phyloP scores from a whole-genome alignment of 2,113 vertebrate species.

The Pygoscelis antarcticus region DNA sequence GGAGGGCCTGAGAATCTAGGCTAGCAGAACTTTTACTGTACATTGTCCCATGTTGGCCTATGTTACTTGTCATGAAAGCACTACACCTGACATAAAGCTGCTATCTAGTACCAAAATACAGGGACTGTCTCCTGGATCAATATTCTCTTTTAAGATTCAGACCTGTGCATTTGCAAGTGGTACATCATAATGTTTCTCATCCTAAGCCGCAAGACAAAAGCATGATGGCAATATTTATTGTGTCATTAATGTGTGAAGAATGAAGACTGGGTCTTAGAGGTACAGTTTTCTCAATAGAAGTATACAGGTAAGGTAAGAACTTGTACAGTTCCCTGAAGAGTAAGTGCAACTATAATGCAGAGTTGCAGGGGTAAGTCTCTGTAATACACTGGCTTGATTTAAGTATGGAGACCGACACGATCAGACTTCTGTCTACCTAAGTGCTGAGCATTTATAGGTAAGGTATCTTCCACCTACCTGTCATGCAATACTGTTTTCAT shows the following conservation, averaged over 20 bases:
- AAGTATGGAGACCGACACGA: background rate
- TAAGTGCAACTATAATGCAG: background rate
- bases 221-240: background rate
- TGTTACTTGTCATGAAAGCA: background rate
- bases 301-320: background rate
- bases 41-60: background rate
- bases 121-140: background rate
- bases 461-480: background rate
- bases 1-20: background rate
- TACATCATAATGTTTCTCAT: background rate
- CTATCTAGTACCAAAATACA: background rate
- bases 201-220: background rate
- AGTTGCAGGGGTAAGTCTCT: background rate
- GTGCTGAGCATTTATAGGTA: background rate
- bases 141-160: background rate
- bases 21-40: background rate
- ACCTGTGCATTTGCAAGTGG: background rate
- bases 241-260: background rate
- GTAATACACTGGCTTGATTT: background rate
- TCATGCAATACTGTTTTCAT: background rate
- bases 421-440: background rate
- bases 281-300: background rate
- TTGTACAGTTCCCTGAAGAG: background rate
- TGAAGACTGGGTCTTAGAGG: background rate
- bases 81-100: background rate